Conservation (phyloP, 2,888 invertebrate species). For the Drosophila antonietae region DNA sequence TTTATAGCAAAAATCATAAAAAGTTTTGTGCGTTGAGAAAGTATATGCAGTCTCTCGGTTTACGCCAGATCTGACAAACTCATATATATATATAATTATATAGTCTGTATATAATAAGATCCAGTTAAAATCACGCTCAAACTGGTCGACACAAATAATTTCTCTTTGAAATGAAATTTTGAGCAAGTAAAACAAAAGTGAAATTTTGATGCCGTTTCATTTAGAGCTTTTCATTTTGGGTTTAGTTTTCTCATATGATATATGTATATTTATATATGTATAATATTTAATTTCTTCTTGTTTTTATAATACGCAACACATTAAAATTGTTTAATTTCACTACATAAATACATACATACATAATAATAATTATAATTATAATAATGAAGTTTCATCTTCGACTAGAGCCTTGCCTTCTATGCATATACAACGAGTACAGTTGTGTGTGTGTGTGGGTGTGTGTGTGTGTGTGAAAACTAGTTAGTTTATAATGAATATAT, state of each 20-base stretch:
- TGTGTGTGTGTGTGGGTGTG: slow-evolving; percentile 34
- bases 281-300: slow-evolving; percentile 3
- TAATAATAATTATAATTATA: slow-evolving; percentile 59
- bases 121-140: slow-evolving; percentile 6
- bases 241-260: slow-evolving; percentile 20
- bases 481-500: slow-evolving; percentile 36
- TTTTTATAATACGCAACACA: slow-evolving; percentile 72
- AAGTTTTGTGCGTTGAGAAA: slow-evolving; percentile 44
- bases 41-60: slow-evolving; percentile 5
- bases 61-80: slow-evolving; percentile 1
- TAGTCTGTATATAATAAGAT: neutral
- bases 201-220: slow-evolving; percentile 25
- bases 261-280: slow-evolving; percentile 47
- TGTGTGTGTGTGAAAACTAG: slow-evolving; percentile 27
- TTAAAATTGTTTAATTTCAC: slow-evolving; percentile 69
- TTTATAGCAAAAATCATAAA: slow-evolving; percentile 8
- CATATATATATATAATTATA: neutral
- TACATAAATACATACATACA: slow-evolving; percentile 78
- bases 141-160: neutral
- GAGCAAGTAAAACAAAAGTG: slow-evolving; percentile 12
- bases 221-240: slow-evolving; percentile 1
- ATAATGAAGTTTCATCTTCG: slow-evolving; percentile 51
- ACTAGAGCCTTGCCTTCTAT: slow-evolving; percentile 25
- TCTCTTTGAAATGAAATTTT: slow-evolving; percentile 6
- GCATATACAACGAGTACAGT: slow-evolving; percentile 38